Evolutionary conservation across 2,797 vertebrate genomes (phyloP).

Genomic region (Euphonia xanthogaster): DNA sequence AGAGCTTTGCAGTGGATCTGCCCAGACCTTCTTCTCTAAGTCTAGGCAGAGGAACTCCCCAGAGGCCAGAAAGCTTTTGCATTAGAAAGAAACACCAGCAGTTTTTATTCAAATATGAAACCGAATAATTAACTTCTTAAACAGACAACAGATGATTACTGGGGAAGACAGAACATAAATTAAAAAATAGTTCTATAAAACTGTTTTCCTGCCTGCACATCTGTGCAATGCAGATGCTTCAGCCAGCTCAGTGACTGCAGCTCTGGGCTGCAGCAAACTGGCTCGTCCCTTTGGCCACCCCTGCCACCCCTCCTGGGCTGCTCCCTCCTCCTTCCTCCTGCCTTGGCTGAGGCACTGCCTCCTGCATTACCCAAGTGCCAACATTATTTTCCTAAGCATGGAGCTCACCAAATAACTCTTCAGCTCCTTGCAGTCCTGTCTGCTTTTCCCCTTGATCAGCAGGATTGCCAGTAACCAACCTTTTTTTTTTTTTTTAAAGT

Average conservation of each 20-base stretch:
- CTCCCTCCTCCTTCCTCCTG: not conserved
- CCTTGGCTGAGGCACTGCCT: not conserved
- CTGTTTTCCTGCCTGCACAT: not conserved
- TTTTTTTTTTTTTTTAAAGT: not conserved
- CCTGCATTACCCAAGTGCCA: not conserved
- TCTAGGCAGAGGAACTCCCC: not conserved
- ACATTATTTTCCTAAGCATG: not conserved
- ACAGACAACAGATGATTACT: not conserved
- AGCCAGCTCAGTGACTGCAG: not conserved
- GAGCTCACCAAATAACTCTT: not conserved
- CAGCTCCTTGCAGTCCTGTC: not conserved
- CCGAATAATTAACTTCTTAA: not conserved
- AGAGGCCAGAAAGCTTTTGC: not conserved
- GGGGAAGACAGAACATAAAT: not conserved
- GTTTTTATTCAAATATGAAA: not conserved
- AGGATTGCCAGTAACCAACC: not conserved
- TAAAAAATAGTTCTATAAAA: not conserved
- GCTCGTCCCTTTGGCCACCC: not conserved
- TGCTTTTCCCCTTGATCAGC: not conserved
- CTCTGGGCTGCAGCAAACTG: not conserved
- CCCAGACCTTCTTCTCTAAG: not conserved
- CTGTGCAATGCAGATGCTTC: not conserved
- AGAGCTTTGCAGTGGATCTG: not conserved
- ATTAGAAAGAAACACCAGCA: not conserved
- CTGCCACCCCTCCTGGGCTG: not conserved